Conservation (phyloP, 2,797 vertebrate species). For the Acestrorhynchus altus region DNA sequence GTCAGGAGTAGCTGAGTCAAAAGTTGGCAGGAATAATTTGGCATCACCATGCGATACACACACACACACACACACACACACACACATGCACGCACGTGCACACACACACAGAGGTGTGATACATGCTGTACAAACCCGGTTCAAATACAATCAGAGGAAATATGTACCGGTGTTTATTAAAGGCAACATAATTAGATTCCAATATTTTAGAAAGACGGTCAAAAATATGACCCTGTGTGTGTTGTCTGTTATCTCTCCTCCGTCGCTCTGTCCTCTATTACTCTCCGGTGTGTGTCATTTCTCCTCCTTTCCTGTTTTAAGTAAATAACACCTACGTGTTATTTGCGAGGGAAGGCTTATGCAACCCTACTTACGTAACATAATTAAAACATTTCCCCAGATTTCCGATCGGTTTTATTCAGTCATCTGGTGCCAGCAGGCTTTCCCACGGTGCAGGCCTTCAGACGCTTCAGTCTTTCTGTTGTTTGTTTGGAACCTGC, state of each 20-base stretch:
- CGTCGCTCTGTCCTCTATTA: background rate
- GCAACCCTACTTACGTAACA: constrained; percentile 67
- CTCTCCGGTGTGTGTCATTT: constrained; percentile 11
- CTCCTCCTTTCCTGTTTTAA: constrained; percentile 5
- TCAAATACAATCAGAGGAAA: too few species aligned
- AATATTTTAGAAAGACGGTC: background rate
- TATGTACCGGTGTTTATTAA: background rate
- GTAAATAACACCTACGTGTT: constrained; percentile 57
- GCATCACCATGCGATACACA: background rate
- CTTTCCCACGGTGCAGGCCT: constrained; percentile 58
- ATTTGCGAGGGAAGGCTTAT: constrained; percentile 57
- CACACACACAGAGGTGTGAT: constrained; percentile 42
- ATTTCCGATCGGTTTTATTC: constrained; percentile 59
- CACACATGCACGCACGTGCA: constrained; percentile 11
- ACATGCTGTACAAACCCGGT: background rate
- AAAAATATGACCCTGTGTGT: background rate
- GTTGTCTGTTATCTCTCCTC: background rate
- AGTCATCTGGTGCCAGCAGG: constrained; percentile 55
- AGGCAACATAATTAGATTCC: background rate
- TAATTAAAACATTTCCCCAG: constrained; percentile 67
- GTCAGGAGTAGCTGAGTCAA: background rate
- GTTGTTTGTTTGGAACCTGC: background rate
- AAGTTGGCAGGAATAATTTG: constrained; percentile 4
- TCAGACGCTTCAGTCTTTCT: background rate
- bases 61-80: constrained; percentile 1